Base-by-base conservation (phyloP, 1,140 invertebrate genomes). In the Drosophila gunungcola region DNA sequence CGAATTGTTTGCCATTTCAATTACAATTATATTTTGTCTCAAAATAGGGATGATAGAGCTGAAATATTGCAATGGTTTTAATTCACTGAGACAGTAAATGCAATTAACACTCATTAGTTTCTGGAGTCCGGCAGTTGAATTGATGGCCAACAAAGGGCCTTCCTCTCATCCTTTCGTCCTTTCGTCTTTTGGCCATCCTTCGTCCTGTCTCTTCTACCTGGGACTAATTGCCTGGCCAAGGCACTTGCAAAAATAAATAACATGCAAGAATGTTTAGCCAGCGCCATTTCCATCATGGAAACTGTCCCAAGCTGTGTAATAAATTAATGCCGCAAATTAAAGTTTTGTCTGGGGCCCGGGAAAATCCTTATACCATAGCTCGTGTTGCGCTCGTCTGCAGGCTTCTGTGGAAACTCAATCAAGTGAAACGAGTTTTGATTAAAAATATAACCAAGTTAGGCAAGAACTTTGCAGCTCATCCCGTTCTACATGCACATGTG, bases 381-480 rank as follows among this genome's bases (percentile, higher is more conserved):
- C 16, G 9, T 4, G 2, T 21, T 32, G 1, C 29, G 29, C 12
- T 4, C 13, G 10, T 58, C 21, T 29, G 29, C 32, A 21, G 41
- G 41, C 48, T 75, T 56, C 68, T 79, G 79, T 79, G 64, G 61
- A 79, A 82, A 83, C 83, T 88, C 83, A 86, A 88, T 86, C 83
- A 83, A 79, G 83, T 46, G 79, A 64, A 86, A 86, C 83, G 83
- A 86, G 84, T 88, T 86, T 86, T 86, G 83, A 86, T 86, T 86
- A 86, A 88, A 88, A 88, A 83, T 88, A 88, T 83, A 88, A 88
- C 79, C 74, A 64, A 78, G 83, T 85, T 86, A 86, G 69, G 54
- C 56, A 60, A 67, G 65, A 72, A 78, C 32, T 63, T 67, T 43
- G 61, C 61, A 75, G 73, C 73, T 75, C 61, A 75, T 75, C 34